Base-by-base conservation (phyloP, 2,797 vertebrate genomes). In the Sebastes iracundus region DNA sequence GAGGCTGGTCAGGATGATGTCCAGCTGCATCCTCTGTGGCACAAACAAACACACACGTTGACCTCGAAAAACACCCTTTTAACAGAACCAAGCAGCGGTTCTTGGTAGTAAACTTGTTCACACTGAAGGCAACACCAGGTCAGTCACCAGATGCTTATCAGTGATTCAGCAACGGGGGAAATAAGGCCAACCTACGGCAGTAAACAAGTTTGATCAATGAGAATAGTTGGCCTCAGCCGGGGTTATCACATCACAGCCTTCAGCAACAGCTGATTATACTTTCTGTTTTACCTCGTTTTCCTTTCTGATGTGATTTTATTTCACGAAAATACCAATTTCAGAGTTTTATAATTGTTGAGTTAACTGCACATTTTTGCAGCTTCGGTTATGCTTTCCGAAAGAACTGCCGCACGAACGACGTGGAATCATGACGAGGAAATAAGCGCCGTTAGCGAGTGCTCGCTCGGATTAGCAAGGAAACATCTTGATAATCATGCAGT, bases 21-120 rank as follows among this genome's bases (percentile, higher is more conserved):
- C 96, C n/a, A 97, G 90, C 75, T 99, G 97, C 98, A 99, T 99
- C 91, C 98, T 96, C 98, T 99, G 90, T 4, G 18, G 5, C 6
- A 79, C 16, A 83, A 0, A 76, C 18, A 59, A 23, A 79, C 4
- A 67, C 53, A 27, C 12, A 27, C 38, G n/a, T 20, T 35, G 18
- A 60, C 7, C 23, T 1, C 3, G 5, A 28, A 23, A 25, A 33
- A 33, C 18, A 38, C 10, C 12, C 10, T 61, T 52, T 52, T 32
- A 23, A 38, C 16, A 61, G 49, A 32, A 56, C 5, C 4, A 63
- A 52, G 23, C 32, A 28, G n/a, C 30, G 8, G 9, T 0, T 25
- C 16, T 20, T 27, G 35, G 33, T 11, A 4, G 20, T 42, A 27
- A 35, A 61, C n/a, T 3, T 63, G 22, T 65, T 65, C 46, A 63